Evolutionary conservation across 1,140 invertebrate species (phyloP), one percentile per base, ranked within the genome.

Genomic region (honey bee (Apis mellifera)): DNA sequence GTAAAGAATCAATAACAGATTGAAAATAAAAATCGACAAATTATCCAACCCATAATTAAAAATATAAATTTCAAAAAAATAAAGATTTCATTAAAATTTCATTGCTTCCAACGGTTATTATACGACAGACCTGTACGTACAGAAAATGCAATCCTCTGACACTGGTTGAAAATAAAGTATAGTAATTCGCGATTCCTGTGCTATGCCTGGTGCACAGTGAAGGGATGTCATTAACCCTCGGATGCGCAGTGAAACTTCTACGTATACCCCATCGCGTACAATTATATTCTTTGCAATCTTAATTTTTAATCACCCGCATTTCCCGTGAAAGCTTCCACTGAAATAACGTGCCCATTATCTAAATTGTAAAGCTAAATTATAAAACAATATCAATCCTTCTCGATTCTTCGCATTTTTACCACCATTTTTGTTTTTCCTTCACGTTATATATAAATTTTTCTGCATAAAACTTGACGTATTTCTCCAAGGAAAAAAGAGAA

Each of bases 201-300:
- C 55, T 59, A 26, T 19, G 11, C 17, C 12, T 19, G 52, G 52
- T 55, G 7, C 32, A 73, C 12, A 57, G 26, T 48, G 12, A 73
- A 42, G 19, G 9, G 48, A 26, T 76, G 74, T 76, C 74, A 17
- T 76, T 65, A 76, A 76, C 74, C 50, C 62, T 65, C 23, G 11
- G 12, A 17, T 42, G 9, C 23, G 13, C 21, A 42, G 8, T 54
- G 12, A 15, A 42, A 76, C 50, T 11, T 42, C n/a, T 19, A 17
- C 13, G 8, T 52, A 32, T 19, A 42, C 32, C 5, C 32, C 48
- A 4, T 19, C 50, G 42, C 50, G 23, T 52, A 54, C 17, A 50
- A 54, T 65, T 66, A 21, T 21, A 23, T 12, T 21, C 13, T n/a
- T 32, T n/a, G 21, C 8, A 52, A 75, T 42, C 42, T 50, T 62